Evolutionary conservation across 30 jellyfish, hydroid and myxozoan genomes (phyloP).

Genomic region (Haliclystus octoradiatus): DNA sequence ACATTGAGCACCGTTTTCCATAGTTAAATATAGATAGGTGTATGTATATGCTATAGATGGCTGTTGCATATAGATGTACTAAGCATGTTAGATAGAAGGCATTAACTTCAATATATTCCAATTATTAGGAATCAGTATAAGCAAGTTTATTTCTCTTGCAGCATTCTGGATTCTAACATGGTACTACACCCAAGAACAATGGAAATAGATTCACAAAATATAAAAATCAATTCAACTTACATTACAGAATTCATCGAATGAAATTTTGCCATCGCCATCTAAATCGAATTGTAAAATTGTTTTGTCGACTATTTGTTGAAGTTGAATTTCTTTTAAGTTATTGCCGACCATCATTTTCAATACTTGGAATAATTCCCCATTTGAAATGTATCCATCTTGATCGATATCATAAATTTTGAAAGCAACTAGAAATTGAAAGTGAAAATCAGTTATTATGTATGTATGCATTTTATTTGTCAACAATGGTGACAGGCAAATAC

Average conservation of each 20-base stretch:
- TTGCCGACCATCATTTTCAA: constrained; percentile 94
- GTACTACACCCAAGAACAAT: neutral
- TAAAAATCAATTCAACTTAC: constrained; percentile 72
- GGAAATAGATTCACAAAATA: neutral
- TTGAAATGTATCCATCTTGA: constrained; percentile 89
- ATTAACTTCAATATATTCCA: too few species aligned
- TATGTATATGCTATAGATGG: neutral
- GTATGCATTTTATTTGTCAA: too few species aligned
- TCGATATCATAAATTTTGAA: constrained; percentile 87
- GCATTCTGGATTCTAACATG: too few species aligned
- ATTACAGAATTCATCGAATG: constrained; percentile 74
- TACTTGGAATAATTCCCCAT: constrained; percentile 88
- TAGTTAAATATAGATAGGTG: too few species aligned
- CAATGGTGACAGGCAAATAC: too few species aligned
- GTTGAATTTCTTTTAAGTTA: constrained; percentile 86
- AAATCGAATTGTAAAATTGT: constrained; percentile 84
- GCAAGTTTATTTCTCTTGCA: neutral
- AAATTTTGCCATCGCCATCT: constrained; percentile 95
- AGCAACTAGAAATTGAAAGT: constrained; percentile 42
- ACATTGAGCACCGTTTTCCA: too few species aligned
- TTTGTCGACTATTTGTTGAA: constrained; percentile 92
- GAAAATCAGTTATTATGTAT: neutral
- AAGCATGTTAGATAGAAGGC: too few species aligned
- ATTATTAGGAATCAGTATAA: neutral
- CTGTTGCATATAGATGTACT: too few species aligned